These are phyloP conservation scores for Alsophila aescularia DNA, from an alignment of 2,888 invertebrate species.

Conservation along the genomic window DNA sequence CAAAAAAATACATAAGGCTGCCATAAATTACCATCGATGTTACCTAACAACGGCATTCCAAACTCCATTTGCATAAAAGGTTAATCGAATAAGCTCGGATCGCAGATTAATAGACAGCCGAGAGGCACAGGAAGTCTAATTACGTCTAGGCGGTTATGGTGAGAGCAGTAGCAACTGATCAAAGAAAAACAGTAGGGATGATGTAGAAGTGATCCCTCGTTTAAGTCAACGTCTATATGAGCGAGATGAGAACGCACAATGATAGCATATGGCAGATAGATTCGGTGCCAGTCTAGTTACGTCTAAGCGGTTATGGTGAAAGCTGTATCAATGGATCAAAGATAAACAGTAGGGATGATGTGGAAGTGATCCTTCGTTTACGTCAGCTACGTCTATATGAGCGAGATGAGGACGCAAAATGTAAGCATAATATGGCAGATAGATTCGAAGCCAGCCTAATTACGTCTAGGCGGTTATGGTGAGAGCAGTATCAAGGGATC, in stretches of 20 bases:
- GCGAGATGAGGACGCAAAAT: too few relatives aligned
- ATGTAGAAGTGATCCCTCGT: neutral
- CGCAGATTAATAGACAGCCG: constrained; percentile 46
- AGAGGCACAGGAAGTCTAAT: constrained; percentile 40
- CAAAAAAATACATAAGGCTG: constrained; percentile 33
- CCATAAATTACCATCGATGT: constrained; percentile 35
- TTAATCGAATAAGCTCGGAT: constrained; percentile 47
- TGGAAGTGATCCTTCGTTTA: neutral
- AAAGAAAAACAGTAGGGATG: constrained; percentile 16
- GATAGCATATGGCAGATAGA: too few relatives aligned
- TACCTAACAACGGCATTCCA: constrained; percentile 42
- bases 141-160: constrained; percentile 28
- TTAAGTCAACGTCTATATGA: too few relatives aligned
- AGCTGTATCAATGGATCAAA: constrained; percentile 15
- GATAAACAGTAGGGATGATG: constrained; percentile 10
- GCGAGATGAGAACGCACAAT: too few relatives aligned
- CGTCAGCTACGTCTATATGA: too few relatives aligned
- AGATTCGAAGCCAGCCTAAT: too few relatives aligned
- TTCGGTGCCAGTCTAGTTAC: constrained; percentile 34
- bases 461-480: constrained; percentile 28
- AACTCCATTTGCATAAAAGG: constrained; percentile 48
- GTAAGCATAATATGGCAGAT: too few relatives aligned
- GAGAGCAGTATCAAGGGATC: constrained; percentile 16
- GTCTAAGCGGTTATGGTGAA: constrained; percentile 26
- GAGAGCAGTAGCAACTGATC: constrained; percentile 17